A percentile compares a stretch with the other conserved stretches of the same genome.
Evolutionary conservation across 2,888 invertebrate genomes (phyloP).

Genomic region (Eumerus sabulonum): DNA sequence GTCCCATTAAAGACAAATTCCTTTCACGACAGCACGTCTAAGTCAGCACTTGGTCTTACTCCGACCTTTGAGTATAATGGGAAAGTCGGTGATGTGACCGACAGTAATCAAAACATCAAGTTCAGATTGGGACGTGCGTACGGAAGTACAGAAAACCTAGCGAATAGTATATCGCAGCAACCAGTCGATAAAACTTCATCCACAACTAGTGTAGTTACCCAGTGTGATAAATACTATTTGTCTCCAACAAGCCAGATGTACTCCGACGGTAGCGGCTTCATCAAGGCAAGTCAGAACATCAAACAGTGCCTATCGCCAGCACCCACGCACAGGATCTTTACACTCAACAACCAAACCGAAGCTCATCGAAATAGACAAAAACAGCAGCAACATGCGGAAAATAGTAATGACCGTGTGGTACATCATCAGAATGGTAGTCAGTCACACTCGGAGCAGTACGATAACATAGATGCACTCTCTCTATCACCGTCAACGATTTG

Average conservation of each 20-base stretch:
- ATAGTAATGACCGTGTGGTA: conserved; percentile 10
- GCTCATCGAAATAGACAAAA: conserved; percentile 23
- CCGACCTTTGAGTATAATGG: conserved; percentile 57
- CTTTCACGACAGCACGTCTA: conserved; percentile 56
- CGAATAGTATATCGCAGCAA: conserved; percentile 4
- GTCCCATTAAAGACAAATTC: conserved; percentile 59
- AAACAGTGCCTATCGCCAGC: conserved; percentile 76
- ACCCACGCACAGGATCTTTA: conserved; percentile 70
- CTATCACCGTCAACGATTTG: conserved; percentile 41
- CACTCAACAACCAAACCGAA: conserved; percentile 30
- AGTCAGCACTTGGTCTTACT: conserved; percentile 46
- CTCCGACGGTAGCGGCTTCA: conserved; percentile 75
- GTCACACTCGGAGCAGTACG: conserved; percentile 45
- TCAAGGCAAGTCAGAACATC: conserved; percentile 78
- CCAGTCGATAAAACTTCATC: not conserved
- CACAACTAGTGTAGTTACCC: conserved; percentile 71
- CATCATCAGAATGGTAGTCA: conserved; percentile 44
- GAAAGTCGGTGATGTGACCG: conserved; percentile 3
- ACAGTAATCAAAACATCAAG: conserved; percentile 28
- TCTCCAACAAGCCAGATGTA: conserved; percentile 77
- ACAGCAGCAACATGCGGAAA: conserved; percentile 28
- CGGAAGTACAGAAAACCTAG: conserved; percentile 50
- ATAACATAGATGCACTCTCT: conserved; percentile 38
- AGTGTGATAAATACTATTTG: conserved; percentile 77
- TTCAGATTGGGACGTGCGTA: conserved; percentile 37